These are phyloP conservation scores for Cardinalis cardinalis DNA, from an alignment of 2,113 vertebrate genomes.

Conservation along the genomic window DNA sequence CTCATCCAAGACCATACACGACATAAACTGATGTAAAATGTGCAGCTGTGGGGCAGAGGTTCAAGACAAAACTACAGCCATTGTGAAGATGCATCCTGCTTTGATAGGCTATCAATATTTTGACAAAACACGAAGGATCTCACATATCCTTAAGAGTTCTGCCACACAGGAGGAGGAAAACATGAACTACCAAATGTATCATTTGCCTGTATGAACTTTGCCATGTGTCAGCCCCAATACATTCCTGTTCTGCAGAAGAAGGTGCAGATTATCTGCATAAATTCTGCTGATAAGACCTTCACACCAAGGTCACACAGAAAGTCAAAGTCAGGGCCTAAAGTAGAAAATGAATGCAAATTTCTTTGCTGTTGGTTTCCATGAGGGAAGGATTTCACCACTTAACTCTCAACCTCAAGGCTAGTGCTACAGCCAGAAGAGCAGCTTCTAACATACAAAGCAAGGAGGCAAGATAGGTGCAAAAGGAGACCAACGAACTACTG, in stretches of 20 bases:
- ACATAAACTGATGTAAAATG: neutral
- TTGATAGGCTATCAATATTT: neutral
- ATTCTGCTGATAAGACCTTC: neutral
- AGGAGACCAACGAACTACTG: neutral
- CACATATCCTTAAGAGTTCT: neutral
- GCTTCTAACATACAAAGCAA: neutral
- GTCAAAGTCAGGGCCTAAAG: neutral
- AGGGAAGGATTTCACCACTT: neutral
- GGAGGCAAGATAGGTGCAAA: neutral
- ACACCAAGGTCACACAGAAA: neutral
- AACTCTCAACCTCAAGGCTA: neutral
- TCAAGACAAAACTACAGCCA: neutral
- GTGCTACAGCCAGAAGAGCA: neutral
- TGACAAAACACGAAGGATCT: neutral
- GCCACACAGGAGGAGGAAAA: neutral
- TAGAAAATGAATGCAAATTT: neutral
- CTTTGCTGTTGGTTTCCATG: neutral
- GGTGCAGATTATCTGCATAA: neutral
- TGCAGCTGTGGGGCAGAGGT: neutral
- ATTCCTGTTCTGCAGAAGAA: neutral
- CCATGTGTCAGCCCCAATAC: rapidly evolving
- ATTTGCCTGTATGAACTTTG: neutral
- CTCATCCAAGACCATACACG: neutral
- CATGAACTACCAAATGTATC: rapidly evolving
- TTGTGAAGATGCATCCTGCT: neutral